Percentiles rank a stretch among this genome's conserved stretches.
Conservation (phyloP, 1,140 invertebrate genomes). For the Anagrus nilaparvatae region DNA sequence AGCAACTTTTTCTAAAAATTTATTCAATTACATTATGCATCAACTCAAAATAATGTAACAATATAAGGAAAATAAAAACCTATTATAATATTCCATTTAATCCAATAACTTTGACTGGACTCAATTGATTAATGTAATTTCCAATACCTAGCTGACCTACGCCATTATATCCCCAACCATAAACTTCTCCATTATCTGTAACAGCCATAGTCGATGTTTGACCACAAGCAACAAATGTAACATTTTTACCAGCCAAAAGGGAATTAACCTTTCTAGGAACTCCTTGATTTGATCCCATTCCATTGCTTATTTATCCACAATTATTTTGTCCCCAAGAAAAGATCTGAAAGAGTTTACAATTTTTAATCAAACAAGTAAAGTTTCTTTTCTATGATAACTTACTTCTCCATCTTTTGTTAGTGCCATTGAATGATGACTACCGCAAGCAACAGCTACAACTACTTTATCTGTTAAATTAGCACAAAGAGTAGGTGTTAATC, state of each 20-base stretch:
- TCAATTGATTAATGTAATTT: conserved; percentile 52
- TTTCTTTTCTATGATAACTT: neutral
- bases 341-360: conserved; percentile 36
- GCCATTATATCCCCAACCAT: conserved; percentile 60
- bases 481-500: conserved; percentile 42
- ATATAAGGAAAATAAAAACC: no score
- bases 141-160: conserved; percentile 58
- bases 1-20: conserved; percentile 44
- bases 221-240: conserved; percentile 51
- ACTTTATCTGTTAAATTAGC: conserved; percentile 41
- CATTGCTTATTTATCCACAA: conserved; percentile 55
- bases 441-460: conserved; percentile 50
- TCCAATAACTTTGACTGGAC: conserved; percentile 43
- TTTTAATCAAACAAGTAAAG: neutral
- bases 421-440: conserved; percentile 54
- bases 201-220: conserved; percentile 55
- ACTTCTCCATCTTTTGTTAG: conserved; percentile 53
- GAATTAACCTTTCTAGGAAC: conserved; percentile 49
- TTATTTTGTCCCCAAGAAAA: conserved; percentile 62
- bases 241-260: conserved; percentile 41
- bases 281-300: conserved; percentile 51
- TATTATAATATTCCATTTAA: conserved; percentile 45
- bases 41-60: no score
- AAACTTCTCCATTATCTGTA: conserved; percentile 55
- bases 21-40: no score